These are phyloP conservation scores for Schizotus pectinicornis DNA, from an alignment of 2,888 invertebrate genomes.

Conservation along the genomic window DNA sequence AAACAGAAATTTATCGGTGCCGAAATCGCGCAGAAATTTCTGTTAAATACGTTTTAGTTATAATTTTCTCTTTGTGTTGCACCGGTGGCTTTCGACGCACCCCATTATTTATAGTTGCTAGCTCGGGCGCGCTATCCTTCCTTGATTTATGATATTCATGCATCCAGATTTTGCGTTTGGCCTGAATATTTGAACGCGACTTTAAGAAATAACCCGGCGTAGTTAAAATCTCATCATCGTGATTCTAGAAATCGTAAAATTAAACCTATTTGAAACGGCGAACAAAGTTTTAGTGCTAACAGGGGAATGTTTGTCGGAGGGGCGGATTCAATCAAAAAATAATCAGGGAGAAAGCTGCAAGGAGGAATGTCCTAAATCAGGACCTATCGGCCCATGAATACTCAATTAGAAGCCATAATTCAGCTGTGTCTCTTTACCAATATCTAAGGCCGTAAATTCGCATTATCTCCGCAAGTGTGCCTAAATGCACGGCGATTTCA, in stretches of 20 bases:
- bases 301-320: neutral
- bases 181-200: too few relatives aligned
- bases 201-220: too few relatives aligned
- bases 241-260: too few relatives aligned
- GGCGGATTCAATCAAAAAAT: conserved; percentile 39
- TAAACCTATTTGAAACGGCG: too few relatives aligned
- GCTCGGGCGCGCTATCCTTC: neutral
- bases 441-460: conserved; percentile 43
- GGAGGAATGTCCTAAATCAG: conserved; percentile 41
- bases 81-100: conserved; percentile 33
- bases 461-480: conserved; percentile 40
- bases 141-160: too few relatives aligned
- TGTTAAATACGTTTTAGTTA: conserved; percentile 42
- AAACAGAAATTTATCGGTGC: conserved; percentile 36
- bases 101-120: conserved; percentile 32
- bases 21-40: conserved; percentile 39
- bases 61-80: conserved; percentile 40
- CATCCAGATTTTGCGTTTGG: too few relatives aligned
- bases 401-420: conserved; percentile 47
- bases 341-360: conserved; percentile 38
- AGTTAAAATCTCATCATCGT: too few relatives aligned
- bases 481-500: conserved; percentile 40
- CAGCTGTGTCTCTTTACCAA: conserved; percentile 38
- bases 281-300: too few relatives aligned
- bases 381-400: conserved; percentile 45